A percentile compares a stretch with the other conserved stretches of the same genome.
These are phyloP conservation scores for Isurus oxyrinchus DNA, from an alignment of 2,113 vertebrate genomes.

Conservation along the genomic window DNA sequence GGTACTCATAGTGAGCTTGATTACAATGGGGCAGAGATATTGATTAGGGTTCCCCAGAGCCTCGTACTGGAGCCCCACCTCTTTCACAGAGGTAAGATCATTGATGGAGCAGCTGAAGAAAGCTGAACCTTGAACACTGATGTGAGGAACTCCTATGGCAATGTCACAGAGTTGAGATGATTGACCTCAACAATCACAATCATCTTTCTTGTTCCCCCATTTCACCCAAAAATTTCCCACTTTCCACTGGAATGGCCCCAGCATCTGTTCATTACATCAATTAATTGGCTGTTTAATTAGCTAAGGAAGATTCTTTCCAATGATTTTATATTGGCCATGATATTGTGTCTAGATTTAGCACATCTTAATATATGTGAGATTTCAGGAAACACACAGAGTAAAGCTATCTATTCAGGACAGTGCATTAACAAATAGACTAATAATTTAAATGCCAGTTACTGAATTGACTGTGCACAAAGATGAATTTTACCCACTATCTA, in stretches of 20 bases:
- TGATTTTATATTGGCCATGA: neutral
- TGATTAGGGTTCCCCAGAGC: neutral
- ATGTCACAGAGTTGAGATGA: neutral
- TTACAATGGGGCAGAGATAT: neutral
- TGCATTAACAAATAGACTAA: neutral
- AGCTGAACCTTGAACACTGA: neutral
- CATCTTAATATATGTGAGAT: neutral
- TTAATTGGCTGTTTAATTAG: neutral
- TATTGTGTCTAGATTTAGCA: neutral
- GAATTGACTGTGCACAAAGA: neutral
- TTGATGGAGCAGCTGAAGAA: neutral
- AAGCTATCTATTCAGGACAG: neutral
- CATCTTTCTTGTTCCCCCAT: neutral
- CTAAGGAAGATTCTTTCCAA: neutral
- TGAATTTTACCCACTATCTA: neutral
- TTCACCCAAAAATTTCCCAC: neutral
- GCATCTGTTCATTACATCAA: neutral
- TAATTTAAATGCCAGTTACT: neutral
- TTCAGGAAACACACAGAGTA: neutral
- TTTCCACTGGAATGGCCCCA: neutral
- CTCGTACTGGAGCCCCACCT: neutral
- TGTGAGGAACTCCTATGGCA: neutral
- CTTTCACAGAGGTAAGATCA: neutral
- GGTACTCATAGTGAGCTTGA: neutral
- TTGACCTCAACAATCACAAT: neutral